Conservation (phyloP, 2,888 invertebrate species). For the Byasa hedistus region DNA sequence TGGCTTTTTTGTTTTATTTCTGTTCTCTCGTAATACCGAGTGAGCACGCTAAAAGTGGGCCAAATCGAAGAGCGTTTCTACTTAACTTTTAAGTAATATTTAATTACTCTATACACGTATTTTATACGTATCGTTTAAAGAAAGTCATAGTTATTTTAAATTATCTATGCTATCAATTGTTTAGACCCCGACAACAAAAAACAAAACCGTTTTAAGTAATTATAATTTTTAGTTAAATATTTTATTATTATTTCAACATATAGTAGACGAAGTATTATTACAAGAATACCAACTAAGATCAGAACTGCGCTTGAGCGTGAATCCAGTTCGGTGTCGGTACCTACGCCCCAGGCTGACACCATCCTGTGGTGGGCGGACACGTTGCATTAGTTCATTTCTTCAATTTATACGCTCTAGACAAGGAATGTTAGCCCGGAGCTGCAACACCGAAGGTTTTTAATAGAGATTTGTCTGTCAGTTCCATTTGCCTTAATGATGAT, state of each 20-base stretch:
- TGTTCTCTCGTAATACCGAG: background rate
- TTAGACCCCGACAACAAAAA: too few relatives aligned
- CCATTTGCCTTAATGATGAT: conserved; percentile 19
- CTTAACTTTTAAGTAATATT: background rate
- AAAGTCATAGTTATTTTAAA: background rate
- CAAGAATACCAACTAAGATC: background rate
- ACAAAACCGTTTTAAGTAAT: too few relatives aligned
- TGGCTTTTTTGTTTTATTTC: background rate
- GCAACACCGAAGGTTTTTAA: conserved; percentile 20
- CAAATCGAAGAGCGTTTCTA: background rate
- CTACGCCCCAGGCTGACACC: conserved; percentile 39
- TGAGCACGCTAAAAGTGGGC: background rate
- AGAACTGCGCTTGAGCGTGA: conserved; percentile 20
- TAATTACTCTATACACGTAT: background rate
- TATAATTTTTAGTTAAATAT: too few relatives aligned
- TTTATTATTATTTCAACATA: background rate
- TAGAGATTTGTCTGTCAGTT: conserved; percentile 26
- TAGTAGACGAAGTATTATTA: background rate
- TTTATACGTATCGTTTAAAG: background rate
- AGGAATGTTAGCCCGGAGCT: conserved; percentile 24
- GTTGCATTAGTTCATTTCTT: conserved; percentile 57
- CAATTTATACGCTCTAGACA: conserved; percentile 50
- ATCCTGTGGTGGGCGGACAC: conserved; percentile 52
- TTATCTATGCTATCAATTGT: background rate
- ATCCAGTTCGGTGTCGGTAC: conserved; percentile 40